Conservation (phyloP, 2,888 invertebrate species). For the Noctua janthe region DNA sequence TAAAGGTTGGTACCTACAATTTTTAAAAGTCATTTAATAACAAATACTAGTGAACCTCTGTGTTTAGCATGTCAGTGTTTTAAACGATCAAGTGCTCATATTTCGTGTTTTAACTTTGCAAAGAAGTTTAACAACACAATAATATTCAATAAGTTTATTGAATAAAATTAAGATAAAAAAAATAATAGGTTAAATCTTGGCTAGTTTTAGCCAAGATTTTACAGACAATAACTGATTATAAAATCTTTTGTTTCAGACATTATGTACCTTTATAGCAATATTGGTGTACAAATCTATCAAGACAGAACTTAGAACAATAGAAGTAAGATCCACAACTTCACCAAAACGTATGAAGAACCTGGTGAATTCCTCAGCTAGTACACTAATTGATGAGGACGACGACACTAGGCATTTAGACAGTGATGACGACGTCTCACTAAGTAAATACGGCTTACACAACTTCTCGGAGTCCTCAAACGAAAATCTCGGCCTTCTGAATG, state of each 20-base stretch:
- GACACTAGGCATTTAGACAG: constrained; percentile 81
- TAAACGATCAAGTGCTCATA: neutral
- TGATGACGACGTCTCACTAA: constrained; percentile 86
- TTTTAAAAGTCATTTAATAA: neutral
- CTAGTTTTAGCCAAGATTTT: neutral
- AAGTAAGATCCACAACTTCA: constrained; percentile 68
- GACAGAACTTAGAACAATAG: constrained; percentile 65
- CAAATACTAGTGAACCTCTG: neutral
- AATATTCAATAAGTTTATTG: constrained; percentile 29
- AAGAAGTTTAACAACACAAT: constrained; percentile 1
- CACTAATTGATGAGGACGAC: constrained; percentile 77
- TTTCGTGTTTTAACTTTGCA: neutral
- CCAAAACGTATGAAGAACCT: constrained; percentile 80
- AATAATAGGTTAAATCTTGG: too few relatives aligned
- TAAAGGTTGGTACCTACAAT: constrained; percentile 79
- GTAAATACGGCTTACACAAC: constrained; percentile 86
- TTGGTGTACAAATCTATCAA: constrained; percentile 80
- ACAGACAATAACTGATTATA: constrained; percentile 24
- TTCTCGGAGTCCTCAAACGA: constrained; percentile 85
- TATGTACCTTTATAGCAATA: constrained; percentile 78
- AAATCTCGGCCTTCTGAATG: constrained; percentile 75
- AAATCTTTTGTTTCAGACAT: constrained; percentile 80
- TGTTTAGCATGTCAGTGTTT: neutral
- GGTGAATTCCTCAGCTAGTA: constrained; percentile 72
- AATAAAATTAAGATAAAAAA: neutral